Evolutionary conservation across 2,797 vertebrate species (phyloP).

Genomic region (Alca torda): DNA sequence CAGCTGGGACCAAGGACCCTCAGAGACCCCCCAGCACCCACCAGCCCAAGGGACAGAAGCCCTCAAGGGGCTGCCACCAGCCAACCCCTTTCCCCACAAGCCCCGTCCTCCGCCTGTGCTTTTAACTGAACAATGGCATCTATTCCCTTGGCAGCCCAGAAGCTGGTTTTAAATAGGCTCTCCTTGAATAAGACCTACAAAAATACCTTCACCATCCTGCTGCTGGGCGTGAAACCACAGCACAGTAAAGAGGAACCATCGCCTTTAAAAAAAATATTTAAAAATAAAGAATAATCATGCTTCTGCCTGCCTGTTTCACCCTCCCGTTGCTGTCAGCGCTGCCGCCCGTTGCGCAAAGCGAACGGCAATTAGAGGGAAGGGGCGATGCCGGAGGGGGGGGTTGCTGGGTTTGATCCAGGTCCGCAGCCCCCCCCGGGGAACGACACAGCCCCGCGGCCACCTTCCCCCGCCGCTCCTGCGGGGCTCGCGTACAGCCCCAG

Average conservation of each 20-base stretch:
- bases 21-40: not conserved
- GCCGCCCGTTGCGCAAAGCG: not conserved
- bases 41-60: not conserved
- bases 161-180: not conserved
- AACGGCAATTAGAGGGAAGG: not conserved
- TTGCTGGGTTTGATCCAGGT: not conserved
- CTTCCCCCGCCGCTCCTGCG: not conserved
- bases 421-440: not conserved
- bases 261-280: not conserved
- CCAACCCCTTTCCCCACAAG: accelerated
- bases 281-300: not conserved
- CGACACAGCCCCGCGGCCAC: accelerated
- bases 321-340: not conserved
- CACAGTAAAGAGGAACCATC: constrained; percentile 18
- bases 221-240: constrained; percentile 24
- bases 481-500: not conserved
- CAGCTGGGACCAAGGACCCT: not conserved
- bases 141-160: not conserved
- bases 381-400: accelerated
- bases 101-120: not conserved
- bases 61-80: not conserved
- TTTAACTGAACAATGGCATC: not conserved
- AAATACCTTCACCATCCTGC: not conserved
- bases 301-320: not conserved
- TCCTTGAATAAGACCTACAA: constrained; percentile 8